phyloP scores from a whole-genome alignment of 2,797 vertebrate genomes.

The Coreius guichenoti region DNA sequence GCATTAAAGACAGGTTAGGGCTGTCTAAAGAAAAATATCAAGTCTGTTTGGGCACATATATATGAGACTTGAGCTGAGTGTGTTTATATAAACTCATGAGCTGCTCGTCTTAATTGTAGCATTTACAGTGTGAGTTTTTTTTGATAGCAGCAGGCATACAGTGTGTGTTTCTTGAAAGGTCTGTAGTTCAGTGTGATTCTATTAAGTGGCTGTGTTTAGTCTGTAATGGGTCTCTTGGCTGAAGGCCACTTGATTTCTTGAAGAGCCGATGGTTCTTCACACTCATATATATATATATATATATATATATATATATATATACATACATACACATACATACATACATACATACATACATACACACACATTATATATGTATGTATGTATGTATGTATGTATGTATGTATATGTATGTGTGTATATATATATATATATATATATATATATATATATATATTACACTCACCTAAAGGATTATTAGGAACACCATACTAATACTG shows the following conservation, averaged over 20 bases:
- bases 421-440: too few relatives aligned
- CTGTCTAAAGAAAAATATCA: background rate
- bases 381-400: too few relatives aligned
- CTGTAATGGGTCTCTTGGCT: constrained; percentile 34
- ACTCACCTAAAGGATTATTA: too few relatives aligned
- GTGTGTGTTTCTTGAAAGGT: background rate
- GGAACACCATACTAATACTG: too few relatives aligned
- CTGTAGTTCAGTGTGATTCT: constrained; percentile 15
- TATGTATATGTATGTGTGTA: too few relatives aligned
- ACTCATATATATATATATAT: background rate
- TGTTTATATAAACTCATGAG: background rate
- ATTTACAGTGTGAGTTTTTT: background rate
- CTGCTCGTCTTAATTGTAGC: constrained; percentile 10
- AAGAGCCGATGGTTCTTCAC: constrained; percentile 29
- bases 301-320: background rate
- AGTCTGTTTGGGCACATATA: background rate
- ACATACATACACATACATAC: background rate
- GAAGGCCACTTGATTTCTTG: constrained; percentile 37
- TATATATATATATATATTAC: too few relatives aligned
- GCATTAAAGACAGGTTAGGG: background rate
- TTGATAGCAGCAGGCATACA: background rate
- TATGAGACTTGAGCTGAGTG: background rate
- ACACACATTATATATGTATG: too few relatives aligned
- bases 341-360: background rate
- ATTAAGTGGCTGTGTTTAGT: constrained; percentile 40